A percentile compares a stretch with the other conserved stretches of the same genome.
These are phyloP conservation scores for Callipepla squamata DNA, from an alignment of 2,113 vertebrate species.

Conservation along the genomic window DNA sequence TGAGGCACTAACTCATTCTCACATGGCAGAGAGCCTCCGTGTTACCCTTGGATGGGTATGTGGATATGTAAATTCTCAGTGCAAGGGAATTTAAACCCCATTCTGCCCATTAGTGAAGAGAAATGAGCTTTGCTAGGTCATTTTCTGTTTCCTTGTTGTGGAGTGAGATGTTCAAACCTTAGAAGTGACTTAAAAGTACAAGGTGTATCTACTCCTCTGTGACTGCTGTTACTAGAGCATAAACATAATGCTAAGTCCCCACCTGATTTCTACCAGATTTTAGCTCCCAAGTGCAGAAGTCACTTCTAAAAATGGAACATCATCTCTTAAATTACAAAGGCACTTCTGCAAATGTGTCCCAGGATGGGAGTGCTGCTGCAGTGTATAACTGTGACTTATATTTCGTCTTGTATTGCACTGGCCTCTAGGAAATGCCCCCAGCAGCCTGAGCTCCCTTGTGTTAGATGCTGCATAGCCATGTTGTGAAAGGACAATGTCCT, in stretches of 20 bases:
- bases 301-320: neutral
- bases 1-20: neutral
- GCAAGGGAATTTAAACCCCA: neutral
- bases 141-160: constrained; percentile 1
- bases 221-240: neutral
- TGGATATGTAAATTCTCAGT: neutral
- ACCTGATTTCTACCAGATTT: neutral
- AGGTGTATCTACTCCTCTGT: neutral
- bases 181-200: neutral
- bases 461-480: neutral
- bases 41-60: neutral
- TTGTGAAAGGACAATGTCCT: neutral
- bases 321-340: neutral
- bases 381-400: neutral
- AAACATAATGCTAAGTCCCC: neutral
- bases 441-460: neutral
- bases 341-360: neutral
- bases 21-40: neutral
- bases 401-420: neutral
- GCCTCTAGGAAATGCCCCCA: neutral
- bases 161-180: neutral
- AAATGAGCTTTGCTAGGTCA: neutral
- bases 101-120: neutral
- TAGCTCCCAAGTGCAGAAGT: neutral
- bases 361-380: neutral